These are phyloP conservation scores for Tridacna gigas DNA, from an alignment of 2,888 invertebrate genomes.

Conservation along the genomic window DNA sequence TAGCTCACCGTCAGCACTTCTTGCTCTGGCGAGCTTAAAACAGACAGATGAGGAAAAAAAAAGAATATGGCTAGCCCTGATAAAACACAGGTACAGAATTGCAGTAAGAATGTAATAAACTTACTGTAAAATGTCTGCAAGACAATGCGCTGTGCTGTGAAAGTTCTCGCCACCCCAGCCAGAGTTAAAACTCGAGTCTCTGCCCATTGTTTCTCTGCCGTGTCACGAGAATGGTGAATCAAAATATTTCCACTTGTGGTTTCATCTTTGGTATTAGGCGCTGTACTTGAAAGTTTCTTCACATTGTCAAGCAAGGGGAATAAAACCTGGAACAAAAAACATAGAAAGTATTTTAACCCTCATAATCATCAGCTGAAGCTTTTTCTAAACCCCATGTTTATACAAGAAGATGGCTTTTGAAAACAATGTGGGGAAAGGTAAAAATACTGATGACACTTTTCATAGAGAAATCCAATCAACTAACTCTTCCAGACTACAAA, in stretches of 20 bases:
- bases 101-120: background rate
- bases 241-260: constrained; percentile 92
- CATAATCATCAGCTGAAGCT: no score
- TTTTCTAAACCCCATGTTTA: no score
- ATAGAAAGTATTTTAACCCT: no score
- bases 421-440: background rate
- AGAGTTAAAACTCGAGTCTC: constrained; percentile 93
- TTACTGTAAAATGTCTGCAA: constrained; percentile 85
- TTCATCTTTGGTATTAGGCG: constrained; percentile 85
- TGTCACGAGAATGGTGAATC: constrained; percentile 99
- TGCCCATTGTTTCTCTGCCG: constrained; percentile 99
- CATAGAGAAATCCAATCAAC: no score
- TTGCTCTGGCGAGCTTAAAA: no score
- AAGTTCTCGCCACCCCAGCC: constrained; percentile 94
- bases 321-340: constrained; percentile 88
- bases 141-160: constrained; percentile 95
- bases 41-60: no score
- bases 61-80: no score
- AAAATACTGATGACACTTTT: background rate
- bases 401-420: background rate
- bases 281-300: constrained; percentile 87
- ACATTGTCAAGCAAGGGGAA: constrained; percentile 98
- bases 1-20: no score
- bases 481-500: no score
- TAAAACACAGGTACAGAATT: no score